phyloP scores from a whole-genome alignment of 1,140 invertebrate genomes.

The Macrocentrus cingulum region DNA sequence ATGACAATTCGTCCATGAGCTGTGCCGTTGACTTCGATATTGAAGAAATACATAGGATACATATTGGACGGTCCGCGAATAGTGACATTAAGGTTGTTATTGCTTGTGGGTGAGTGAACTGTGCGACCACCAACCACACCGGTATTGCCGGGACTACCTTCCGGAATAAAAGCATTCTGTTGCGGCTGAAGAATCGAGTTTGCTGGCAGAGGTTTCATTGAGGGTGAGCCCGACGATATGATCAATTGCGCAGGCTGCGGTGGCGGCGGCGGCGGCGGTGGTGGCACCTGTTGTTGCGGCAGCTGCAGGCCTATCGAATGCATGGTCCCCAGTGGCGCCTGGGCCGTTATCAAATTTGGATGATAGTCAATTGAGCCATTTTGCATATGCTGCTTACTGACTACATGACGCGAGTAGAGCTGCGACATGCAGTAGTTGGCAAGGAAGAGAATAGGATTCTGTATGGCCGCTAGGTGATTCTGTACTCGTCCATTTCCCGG shows the following conservation, averaged over 20 bases:
- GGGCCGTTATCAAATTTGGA: conserved; percentile 45
- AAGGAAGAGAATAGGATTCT: conserved; percentile 70
- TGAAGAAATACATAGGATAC: conserved; percentile 75
- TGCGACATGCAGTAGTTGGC: conserved; percentile 75
- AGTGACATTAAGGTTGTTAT: conserved; percentile 39
- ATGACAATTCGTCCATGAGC: conserved; percentile 76
- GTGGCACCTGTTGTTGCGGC: conserved; percentile 37
- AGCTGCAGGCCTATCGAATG: conserved; percentile 41
- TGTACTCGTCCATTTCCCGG: conserved; percentile 54
- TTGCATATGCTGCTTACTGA: conserved; percentile 62
- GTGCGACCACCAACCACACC: conserved; percentile 46
- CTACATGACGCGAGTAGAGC: conserved; percentile 69
- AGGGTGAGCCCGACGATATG: conserved; percentile 52
- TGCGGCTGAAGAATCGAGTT: conserved; percentile 52
- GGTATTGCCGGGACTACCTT: conserved; percentile 32
- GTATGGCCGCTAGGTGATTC: conserved; percentile 49
- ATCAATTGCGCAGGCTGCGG: conserved; percentile 47
- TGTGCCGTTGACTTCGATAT: conserved; percentile 73
- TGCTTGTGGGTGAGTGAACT: conserved; percentile 51
- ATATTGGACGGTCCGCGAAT: conserved; percentile 54
- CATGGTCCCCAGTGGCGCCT: conserved; percentile 42
- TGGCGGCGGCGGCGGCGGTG: conserved; percentile 35
- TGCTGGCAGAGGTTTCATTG: conserved; percentile 44
- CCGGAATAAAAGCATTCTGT: conserved; percentile 46
- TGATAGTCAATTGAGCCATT: conserved; percentile 64